Evolutionary conservation across 1,140 invertebrate species (phyloP), one percentile per base, ranked within the genome.

Genomic region (Uloborus diversus): DNA sequence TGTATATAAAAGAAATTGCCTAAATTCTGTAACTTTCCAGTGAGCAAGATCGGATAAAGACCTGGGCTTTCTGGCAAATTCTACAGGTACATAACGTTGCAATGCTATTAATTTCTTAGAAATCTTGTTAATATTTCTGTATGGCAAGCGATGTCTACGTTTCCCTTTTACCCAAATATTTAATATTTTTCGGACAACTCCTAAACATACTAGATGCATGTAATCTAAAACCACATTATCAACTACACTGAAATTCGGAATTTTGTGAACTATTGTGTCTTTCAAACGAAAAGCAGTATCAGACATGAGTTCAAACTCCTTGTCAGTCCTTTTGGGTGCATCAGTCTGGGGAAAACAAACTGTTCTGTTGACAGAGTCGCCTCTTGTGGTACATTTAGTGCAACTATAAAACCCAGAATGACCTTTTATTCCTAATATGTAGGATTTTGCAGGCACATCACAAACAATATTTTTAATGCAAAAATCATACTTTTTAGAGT

Each of bases 181-280:
- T 7, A 87, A 65, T 27, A 87, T 57, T 81, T 85, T 85, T 83
- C 83, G 84, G 47, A 84, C 84, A 7, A 87, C 86, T 13, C 86
- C 86, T 23, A 88, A 57, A 80, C 85, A 87, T 20, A 86, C 82
- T 0, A 84, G 62, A 83, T 88, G 87, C 86, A 88, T 87, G 80
- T 86, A 86, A 82, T 88, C 87, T 11, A 86, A 75, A 82, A 82
- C 11, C 87, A 84, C 80, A 88, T 83, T 65, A 65, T 57, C 59
- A 68, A 37, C 7, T 87, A 82, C 13, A 83, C 82, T 23, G 84
- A 85, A 25, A 80, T 57, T 57, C 53, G 1, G 53, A 20, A 25
- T 13, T 57, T 17, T 25, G n/a, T 25, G n/a, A 25, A 13, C 11
- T 57, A 17, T n/a, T 25, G n/a, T 57, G n/a, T 17, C 14, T 57